Conservation (phyloP, 2,888 invertebrate species). For the Chrysolina oricalcia region DNA sequence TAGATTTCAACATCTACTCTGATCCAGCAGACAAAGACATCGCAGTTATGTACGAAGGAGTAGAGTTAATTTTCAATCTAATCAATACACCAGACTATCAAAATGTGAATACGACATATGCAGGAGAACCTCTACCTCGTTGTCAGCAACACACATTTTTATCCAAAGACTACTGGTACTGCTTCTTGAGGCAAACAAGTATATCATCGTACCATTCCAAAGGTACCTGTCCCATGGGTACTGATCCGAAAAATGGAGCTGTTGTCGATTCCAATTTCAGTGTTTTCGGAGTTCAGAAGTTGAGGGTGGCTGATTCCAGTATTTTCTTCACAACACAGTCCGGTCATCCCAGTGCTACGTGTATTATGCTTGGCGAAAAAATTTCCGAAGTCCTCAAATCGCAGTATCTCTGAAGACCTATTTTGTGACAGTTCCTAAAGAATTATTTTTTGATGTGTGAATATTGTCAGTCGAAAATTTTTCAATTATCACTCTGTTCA, state of each 20-base stretch:
- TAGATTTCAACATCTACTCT: slow-evolving; percentile 80
- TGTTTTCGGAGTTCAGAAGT: slow-evolving; percentile 75
- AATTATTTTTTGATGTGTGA: too few species aligned
- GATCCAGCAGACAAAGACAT: slow-evolving; percentile 70
- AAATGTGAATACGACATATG: slow-evolving; percentile 71
- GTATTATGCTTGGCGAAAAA: slow-evolving; percentile 81
- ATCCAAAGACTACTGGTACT: slow-evolving; percentile 81
- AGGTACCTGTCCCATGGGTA: slow-evolving; percentile 82
- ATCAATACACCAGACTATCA: slow-evolving; percentile 73
- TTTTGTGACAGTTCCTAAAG: too few species aligned
- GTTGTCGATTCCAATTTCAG: slow-evolving; percentile 77
- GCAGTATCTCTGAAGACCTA: neutral
- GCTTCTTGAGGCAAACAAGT: slow-evolving; percentile 71
- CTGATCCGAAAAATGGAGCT: slow-evolving; percentile 74
- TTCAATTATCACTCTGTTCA: too few species aligned
- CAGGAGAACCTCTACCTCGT: slow-evolving; percentile 53
- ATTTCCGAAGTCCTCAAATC: slow-evolving; percentile 77
- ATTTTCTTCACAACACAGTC: slow-evolving; percentile 77
- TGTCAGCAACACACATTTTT: slow-evolving; percentile 73
- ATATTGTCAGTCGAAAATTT: too few species aligned
- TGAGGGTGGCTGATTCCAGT: slow-evolving; percentile 80
- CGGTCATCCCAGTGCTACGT: slow-evolving; percentile 80
- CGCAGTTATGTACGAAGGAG: slow-evolving; percentile 73
- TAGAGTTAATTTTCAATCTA: slow-evolving; percentile 68
- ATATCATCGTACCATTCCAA: slow-evolving; percentile 73